phyloP scores from a whole-genome alignment of 2,888 invertebrate genomes.

The Agelastica alni region DNA sequence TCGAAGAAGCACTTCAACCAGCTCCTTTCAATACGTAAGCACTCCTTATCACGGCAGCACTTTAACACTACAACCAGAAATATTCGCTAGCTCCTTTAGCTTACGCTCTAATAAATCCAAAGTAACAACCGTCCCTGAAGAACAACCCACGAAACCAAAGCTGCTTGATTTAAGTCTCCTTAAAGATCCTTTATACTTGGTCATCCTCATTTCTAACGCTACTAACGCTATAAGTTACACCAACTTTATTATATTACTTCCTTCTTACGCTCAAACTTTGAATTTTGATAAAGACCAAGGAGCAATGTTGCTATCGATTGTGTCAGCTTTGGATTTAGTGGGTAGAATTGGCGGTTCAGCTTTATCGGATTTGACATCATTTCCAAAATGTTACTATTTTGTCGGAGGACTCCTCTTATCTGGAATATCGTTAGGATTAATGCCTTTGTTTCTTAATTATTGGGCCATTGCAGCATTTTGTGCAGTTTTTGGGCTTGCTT shows the following conservation, averaged over 20 bases:
- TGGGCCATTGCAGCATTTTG: slow-evolving; percentile 70
- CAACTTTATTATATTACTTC: slow-evolving; percentile 81
- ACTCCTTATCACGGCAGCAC: slow-evolving; percentile 87
- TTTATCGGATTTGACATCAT: slow-evolving; percentile 73
- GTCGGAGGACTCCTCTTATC: slow-evolving; percentile 78
- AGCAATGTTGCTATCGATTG: slow-evolving; percentile 76
- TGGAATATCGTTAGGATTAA: slow-evolving; percentile 71
- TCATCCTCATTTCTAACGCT: slow-evolving; percentile 82
- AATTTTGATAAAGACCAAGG: slow-evolving; percentile 73
- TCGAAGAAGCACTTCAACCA: slow-evolving; percentile 74
- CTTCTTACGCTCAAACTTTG: slow-evolving; percentile 73
- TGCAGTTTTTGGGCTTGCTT: slow-evolving; percentile 78
- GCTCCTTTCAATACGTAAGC: slow-evolving; percentile 82
- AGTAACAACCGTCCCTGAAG: slow-evolving; percentile 53
- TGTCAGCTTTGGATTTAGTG: slow-evolving; percentile 78
- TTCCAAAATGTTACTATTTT: slow-evolving; percentile 83
- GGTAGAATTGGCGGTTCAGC: slow-evolving; percentile 87
- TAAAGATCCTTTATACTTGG: slow-evolving; percentile 78
- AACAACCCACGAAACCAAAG: slow-evolving; percentile 59
- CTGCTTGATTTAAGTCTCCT: slow-evolving; percentile 76
- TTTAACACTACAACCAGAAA: slow-evolving; percentile 75
- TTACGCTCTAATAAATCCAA: slow-evolving; percentile 66
- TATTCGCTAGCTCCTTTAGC: slow-evolving; percentile 78
- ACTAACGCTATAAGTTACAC: slow-evolving; percentile 87
- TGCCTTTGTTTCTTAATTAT: slow-evolving; percentile 73